Evolutionary conservation across 2,888 invertebrate genomes (phyloP).

Genomic region (Cephus pulcher): DNA sequence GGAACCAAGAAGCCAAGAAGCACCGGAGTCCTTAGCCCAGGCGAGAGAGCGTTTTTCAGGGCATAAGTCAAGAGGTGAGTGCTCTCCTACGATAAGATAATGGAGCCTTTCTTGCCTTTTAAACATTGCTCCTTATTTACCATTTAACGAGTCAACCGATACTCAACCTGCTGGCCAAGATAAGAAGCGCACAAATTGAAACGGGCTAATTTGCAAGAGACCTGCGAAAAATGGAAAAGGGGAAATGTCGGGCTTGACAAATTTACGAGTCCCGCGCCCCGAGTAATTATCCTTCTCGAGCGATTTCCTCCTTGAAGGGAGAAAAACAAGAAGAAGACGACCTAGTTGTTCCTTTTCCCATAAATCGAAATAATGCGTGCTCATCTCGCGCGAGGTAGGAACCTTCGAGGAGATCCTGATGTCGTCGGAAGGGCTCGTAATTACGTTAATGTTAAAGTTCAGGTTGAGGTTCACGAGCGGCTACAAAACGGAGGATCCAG

Average conservation of each 20-base stretch:
- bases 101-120: conserved; percentile 28
- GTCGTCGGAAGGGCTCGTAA: background rate
- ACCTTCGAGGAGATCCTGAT: background rate
- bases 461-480: background rate
- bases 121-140: conserved; percentile 41
- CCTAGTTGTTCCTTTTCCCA: background rate
- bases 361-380: background rate
- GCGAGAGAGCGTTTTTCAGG: background rate
- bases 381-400: background rate
- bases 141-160: conserved; percentile 36
- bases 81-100: conserved; percentile 18
- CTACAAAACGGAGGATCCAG: conserved; percentile 25
- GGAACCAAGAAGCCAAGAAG: no score
- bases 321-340: background rate
- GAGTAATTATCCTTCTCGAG: background rate
- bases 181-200: conserved; percentile 45
- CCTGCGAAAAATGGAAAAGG: conserved; percentile 17
- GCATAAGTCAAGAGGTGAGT: conserved; percentile 29
- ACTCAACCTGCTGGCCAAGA: conserved; percentile 34
- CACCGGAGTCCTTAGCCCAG: no score
- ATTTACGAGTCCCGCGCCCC: conserved; percentile 43
- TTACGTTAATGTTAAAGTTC: background rate
- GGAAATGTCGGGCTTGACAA: conserved; percentile 35
- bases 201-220: conserved; percentile 43
- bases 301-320: no score